Conservation (phyloP, 2,113 vertebrate genomes). For the Cyprinodon tularosa region DNA sequence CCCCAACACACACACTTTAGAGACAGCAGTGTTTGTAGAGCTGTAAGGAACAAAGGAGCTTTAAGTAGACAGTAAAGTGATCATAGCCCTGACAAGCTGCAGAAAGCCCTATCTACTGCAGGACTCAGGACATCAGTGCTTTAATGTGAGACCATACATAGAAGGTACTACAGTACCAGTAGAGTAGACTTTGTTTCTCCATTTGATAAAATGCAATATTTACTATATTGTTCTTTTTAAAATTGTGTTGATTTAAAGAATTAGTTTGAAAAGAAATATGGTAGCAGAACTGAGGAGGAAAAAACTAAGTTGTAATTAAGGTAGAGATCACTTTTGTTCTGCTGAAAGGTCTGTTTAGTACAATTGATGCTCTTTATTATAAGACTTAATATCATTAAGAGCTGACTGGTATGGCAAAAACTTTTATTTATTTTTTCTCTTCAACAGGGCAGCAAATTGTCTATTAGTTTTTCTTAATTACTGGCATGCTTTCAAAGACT, state of each 20-base stretch:
- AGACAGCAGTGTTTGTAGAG: slow-evolving; percentile 50
- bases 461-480: background rate
- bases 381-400: background rate
- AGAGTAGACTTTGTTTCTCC: background rate
- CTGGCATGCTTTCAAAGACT: background rate
- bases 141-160: slow-evolving; percentile 1
- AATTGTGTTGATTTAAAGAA: background rate
- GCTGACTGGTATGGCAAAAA: background rate
- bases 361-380: background rate
- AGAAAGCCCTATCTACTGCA: slow-evolving; percentile 44
- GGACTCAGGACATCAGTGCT: slow-evolving; percentile 21
- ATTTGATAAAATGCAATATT: background rate
- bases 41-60: slow-evolving; percentile 66
- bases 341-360: background rate
- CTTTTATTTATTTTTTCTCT: background rate
- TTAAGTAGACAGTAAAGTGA: slow-evolving; percentile 73
- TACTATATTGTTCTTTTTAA: background rate
- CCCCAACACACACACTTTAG: slow-evolving; percentile 43
- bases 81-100: slow-evolving; percentile 59
- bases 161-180: background rate
- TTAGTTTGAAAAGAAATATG: background rate
- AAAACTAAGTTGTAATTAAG: background rate
- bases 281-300: background rate
- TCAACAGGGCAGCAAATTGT: background rate
- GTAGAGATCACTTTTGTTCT: background rate